Base-by-base conservation (phyloP, 2,888 invertebrate genomes). In the Polylopha cassiicola region DNA sequence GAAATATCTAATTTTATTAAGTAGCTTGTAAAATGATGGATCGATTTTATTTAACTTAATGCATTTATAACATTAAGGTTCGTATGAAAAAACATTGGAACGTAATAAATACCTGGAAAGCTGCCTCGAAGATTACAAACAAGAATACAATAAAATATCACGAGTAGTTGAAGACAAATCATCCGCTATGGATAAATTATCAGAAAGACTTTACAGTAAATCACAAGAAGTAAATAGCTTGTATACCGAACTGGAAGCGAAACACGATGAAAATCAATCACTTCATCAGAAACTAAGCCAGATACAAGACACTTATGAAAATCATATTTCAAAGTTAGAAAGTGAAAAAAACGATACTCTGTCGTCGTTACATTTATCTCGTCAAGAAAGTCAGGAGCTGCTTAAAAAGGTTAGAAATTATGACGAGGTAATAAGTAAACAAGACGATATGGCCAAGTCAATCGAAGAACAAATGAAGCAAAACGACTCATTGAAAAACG, bases 351-450 rank as follows among this genome's bases (percentile, higher is more conserved):
- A 48, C 30, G 46, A 65, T 37, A 59, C 60, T 7, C 36, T 72
- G 1, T 53, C 54, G 29, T 67, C 66, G 7, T 46, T 79, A 20
- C 54, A 71, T 18, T 29, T 72, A 39, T 71, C 69, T 7, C 66
- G 55, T 46, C 61, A 63, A 48, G 76, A 82, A 55, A 81, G 79
- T 49, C 52, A 65, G 44, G 71, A 74, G 41, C 44, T 80, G 41
- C 44, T 78, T 8, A 50, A 68, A 38, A 73, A 63, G 50, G 52
- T 73, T 2, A 71, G 65, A 52, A 53, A 64, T 46, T 66, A 64
- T 39, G 57, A 67, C 42, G 50, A 64, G 6, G 37, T 59, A 2
- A 28, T 61, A 16, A 47, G 55, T 33, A 56, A 51, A 44, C 59
- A 63, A 46, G 50, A 58, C 14, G 55, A 65, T 33, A 37, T 63